Base-by-base conservation (phyloP, 2,797 vertebrate genomes). In the Eulemur coronatus region DNA sequence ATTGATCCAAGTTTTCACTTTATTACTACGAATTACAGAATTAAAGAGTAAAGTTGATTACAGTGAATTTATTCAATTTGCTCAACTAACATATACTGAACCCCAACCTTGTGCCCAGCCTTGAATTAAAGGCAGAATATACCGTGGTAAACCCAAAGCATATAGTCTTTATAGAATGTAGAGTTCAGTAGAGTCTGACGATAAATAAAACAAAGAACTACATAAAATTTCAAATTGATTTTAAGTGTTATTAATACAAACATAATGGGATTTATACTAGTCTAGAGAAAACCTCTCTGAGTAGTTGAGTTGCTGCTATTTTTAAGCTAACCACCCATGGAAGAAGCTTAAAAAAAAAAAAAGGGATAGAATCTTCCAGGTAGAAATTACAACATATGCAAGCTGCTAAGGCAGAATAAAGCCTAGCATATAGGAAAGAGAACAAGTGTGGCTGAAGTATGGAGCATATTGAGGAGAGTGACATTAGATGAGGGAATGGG, bases 11-110 rank as follows among this genome's bases (percentile, higher is more conserved):
- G 30, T 38, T 88, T 88, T 67, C 55, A 94, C 48, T 67, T 72
- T 69, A 84, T 43, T 69, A 84, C 80, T 65, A 82, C 65, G 12
- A 67, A 94, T 86, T 33, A 82, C 8, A 92, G 33, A 97, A 75
- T 75, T 52, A 81, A 96, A 84, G 5, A 38, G 50, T 81, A 48
- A 86, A 55, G n/a, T 89, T 78, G 33, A 89, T 78, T 41, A 4
- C 12, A 24, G 26, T 69, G 15, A 91, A 72, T 94, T 90, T 89
- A 61, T 55, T 91, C 35, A 82, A 2, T 91, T 86, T 94, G 11
- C 10, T 61, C 78, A 75, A 43, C 4, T 67, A 78, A 73, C 41
- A 75, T 35, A 50, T 24, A 65, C 9, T 35, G 13, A 92, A 94
- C 67, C 11, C 43, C 59, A 88, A 50, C 7, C 88, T 61, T 85